A percentile compares a stretch with the other conserved stretches of the same genome.
Conservation (phyloP, 2,797 vertebrate species). For the Salarias fasciatus region DNA sequence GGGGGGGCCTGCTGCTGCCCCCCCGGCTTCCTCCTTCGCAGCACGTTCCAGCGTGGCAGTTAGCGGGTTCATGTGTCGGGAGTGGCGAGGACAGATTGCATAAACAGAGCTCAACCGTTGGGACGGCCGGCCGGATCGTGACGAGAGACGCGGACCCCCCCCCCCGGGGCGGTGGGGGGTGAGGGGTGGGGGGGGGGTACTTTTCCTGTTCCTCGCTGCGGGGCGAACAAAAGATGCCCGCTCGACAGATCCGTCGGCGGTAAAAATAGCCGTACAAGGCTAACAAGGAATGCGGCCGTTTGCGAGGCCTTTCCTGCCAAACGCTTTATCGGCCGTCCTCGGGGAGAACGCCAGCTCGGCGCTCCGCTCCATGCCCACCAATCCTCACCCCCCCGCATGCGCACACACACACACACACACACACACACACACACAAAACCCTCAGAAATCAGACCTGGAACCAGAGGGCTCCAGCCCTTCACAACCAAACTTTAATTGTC, state of each 20-base stretch:
- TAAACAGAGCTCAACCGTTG: constrained; percentile 25
- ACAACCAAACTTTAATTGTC: no score
- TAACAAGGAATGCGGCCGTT: constrained; percentile 75
- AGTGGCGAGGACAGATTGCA: constrained; percentile 10
- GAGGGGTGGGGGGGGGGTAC: no score
- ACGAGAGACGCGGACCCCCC: constrained; percentile 42
- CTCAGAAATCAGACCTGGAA: neutral
- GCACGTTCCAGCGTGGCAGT: constrained; percentile 2
- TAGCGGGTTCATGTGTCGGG: constrained; percentile 24
- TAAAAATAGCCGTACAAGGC: constrained; percentile 76
- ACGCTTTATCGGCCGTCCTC: constrained; percentile 74
- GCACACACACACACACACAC: no score
- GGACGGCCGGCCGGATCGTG: constrained; percentile 36
- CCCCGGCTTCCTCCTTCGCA: constrained; percentile 29
- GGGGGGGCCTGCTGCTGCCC: neutral
- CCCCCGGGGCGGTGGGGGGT: no score
- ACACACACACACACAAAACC: no score
- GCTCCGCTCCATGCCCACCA: no score
- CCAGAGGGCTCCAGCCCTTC: no score
- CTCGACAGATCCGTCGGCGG: constrained; percentile 40
- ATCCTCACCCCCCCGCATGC: constrained; percentile 32
- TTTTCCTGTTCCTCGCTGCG: constrained; percentile 56
- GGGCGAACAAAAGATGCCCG: constrained; percentile 59
- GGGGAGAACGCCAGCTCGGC: constrained; percentile 51
- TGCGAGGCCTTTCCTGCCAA: constrained; percentile 77